Percentiles rank a stretch among this genome's conserved stretches.
phyloP scores from a whole-genome alignment of 1,140 invertebrate species.

The Marisa cornuarietis region DNA sequence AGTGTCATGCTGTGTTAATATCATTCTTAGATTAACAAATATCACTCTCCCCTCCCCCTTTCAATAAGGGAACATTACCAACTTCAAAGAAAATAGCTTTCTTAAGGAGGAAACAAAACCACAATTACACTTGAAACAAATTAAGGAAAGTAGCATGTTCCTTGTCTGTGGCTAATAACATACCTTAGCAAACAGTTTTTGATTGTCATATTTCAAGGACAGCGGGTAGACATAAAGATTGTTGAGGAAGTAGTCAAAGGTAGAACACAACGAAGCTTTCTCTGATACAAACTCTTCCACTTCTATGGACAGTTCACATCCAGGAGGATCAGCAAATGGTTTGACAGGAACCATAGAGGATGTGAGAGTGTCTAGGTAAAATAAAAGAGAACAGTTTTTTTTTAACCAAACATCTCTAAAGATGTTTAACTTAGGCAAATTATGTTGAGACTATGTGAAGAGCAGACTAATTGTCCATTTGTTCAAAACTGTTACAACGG shows the following conservation, averaged over 20 bases:
- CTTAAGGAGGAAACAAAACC: not conserved
- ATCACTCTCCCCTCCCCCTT: no score
- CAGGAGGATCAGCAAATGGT: conserved; percentile 83
- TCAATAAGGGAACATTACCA: no score
- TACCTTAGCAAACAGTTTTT: conserved; percentile 81
- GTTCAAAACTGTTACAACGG: no score
- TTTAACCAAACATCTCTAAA: not conserved
- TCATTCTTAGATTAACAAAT: no score
- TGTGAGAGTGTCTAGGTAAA: conserved; percentile 78
- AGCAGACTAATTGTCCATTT: no score
- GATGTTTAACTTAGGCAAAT: no score
- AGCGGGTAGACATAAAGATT: conserved; percentile 91
- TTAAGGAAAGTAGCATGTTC: not conserved
- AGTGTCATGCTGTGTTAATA: no score
- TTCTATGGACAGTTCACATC: conserved; percentile 78
- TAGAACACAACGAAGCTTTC: conserved; percentile 72
- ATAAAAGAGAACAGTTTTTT: conserved; percentile 46
- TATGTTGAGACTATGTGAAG: no score
- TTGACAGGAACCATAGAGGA: conserved; percentile 81
- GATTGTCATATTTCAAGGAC: conserved; percentile 87
- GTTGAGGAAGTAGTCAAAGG: conserved; percentile 83
- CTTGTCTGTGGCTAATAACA: not conserved
- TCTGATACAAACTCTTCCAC: conserved; percentile 82
- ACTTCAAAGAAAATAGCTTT: no score
- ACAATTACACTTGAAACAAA: not conserved